These are phyloP conservation scores for Eira barbara DNA, from an alignment of 2,113 vertebrate species.

Conservation along the genomic window DNA sequence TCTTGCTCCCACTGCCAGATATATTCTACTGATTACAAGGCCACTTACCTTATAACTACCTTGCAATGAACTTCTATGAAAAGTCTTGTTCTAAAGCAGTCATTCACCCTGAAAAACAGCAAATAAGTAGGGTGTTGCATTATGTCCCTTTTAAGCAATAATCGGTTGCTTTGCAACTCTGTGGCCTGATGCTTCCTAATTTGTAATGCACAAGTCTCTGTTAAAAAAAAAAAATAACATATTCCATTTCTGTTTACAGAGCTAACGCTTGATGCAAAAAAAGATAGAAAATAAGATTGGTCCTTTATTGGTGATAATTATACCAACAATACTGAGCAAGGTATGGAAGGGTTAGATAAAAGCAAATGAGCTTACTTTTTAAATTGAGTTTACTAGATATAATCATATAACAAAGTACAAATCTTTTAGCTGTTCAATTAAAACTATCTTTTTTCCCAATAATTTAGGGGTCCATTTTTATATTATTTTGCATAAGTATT, in stretches of 20 bases:
- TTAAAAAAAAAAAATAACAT: constrained; percentile 68
- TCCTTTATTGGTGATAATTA: constrained; percentile 74
- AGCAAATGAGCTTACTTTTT: constrained; percentile 72
- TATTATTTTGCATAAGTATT: constrained; percentile 73
- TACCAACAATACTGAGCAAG: constrained; percentile 57
- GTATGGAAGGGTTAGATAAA: constrained; percentile 70
- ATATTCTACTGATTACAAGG: background rate
- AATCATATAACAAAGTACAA: constrained; percentile 59
- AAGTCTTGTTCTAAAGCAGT: background rate
- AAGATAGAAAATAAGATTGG: constrained; percentile 70
- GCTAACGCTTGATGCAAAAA: constrained; percentile 40
- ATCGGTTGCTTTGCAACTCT: constrained; percentile 51
- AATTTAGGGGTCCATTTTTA: constrained; percentile 58
- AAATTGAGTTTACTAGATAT: constrained; percentile 57
- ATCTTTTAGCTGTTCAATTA: constrained; percentile 70
- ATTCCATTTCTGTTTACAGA: constrained; percentile 67
- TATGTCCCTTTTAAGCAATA: constrained; percentile 50
- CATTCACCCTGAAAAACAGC: background rate
- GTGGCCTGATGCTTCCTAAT: constrained; percentile 48
- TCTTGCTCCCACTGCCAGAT: constrained; percentile 18
- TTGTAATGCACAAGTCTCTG: constrained; percentile 49
- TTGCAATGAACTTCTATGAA: background rate
- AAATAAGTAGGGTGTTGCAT: background rate
- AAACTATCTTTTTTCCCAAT: constrained; percentile 57
- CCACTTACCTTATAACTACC: background rate